Evolutionary conservation across 2,888 invertebrate genomes (phyloP).

Genomic region (Cerceris rybyensis): DNA sequence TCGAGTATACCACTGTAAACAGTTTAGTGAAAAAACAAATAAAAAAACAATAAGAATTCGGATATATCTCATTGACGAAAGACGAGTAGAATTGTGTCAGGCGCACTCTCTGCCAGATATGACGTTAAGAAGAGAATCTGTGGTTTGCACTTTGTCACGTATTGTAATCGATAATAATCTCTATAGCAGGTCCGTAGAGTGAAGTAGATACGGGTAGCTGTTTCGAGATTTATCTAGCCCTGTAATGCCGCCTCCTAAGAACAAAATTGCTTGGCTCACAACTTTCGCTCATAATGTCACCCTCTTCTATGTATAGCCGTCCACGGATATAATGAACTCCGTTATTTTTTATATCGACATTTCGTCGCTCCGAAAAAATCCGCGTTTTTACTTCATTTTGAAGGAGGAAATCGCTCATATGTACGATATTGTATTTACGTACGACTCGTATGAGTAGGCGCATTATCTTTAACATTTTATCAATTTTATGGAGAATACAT

Average conservation of each 20-base stretch:
- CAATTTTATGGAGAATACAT: too few species aligned
- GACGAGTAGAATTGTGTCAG: not conserved
- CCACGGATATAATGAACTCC: constrained; percentile 43
- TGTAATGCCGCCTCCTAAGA: constrained; percentile 49
- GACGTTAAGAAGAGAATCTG: constrained; percentile 2
- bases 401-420: too few species aligned
- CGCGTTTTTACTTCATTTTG: not conserved
- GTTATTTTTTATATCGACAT: constrained; percentile 45
- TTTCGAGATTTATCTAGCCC: constrained; percentile 44
- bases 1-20: too few species aligned
- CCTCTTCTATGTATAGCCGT: constrained; percentile 35
- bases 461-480: too few species aligned
- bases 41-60: not conserved
- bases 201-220: constrained; percentile 21
- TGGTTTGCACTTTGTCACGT: constrained; percentile 52
- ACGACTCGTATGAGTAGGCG: too few species aligned
- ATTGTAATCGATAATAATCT: constrained; percentile 56
- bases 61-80: not conserved
- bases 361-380: constrained; percentile 24
- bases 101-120: not conserved
- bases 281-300: constrained; percentile 49
- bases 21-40: not conserved
- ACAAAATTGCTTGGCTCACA: constrained; percentile 62
- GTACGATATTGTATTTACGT: too few species aligned
- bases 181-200: constrained; percentile 14